Evolutionary conservation across 2,797 vertebrate genomes (phyloP).

Genomic region (Cuculus canorus): DNA sequence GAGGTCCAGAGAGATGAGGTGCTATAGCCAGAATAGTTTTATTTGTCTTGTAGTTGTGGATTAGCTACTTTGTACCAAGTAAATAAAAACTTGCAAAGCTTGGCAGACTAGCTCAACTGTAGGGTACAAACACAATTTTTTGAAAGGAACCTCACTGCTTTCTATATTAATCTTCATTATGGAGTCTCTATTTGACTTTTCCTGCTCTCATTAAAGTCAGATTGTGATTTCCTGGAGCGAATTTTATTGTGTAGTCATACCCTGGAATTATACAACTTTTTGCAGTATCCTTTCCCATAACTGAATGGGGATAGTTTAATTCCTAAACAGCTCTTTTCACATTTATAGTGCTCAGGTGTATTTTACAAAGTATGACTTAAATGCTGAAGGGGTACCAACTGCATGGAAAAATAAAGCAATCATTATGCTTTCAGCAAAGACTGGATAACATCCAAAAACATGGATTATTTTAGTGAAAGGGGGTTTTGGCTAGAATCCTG

Average conservation of each 20-base stretch:
- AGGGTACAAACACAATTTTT: not conserved
- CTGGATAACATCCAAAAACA: slow-evolving; percentile 17
- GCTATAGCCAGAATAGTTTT: not conserved
- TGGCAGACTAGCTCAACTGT: not conserved
- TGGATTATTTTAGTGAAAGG: slow-evolving; percentile 2
- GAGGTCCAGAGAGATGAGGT: not conserved
- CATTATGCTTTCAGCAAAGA: slow-evolving; percentile 1
- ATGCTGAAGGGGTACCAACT: not conserved
- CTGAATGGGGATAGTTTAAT: not conserved
- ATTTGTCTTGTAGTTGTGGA: not conserved
- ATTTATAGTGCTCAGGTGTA: not conserved
- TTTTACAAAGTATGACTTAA: slow-evolving; percentile 5
- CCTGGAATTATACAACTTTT: not conserved
- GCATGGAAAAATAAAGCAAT: not conserved
- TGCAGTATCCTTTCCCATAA: not conserved
- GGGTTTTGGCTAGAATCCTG: slow-evolving; percentile 18
- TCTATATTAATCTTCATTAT: not conserved
- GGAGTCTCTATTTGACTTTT: not conserved
- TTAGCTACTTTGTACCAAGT: not conserved
- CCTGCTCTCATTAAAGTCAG: not conserved
- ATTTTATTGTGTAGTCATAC: not conserved
- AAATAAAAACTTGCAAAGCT: not conserved
- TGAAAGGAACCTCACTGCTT: not conserved
- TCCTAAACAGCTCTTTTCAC: not conserved
- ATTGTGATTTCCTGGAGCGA: not conserved